Evolutionary conservation across 2,888 invertebrate species (phyloP).

Genomic region (Synanthedon vespiformis): DNA sequence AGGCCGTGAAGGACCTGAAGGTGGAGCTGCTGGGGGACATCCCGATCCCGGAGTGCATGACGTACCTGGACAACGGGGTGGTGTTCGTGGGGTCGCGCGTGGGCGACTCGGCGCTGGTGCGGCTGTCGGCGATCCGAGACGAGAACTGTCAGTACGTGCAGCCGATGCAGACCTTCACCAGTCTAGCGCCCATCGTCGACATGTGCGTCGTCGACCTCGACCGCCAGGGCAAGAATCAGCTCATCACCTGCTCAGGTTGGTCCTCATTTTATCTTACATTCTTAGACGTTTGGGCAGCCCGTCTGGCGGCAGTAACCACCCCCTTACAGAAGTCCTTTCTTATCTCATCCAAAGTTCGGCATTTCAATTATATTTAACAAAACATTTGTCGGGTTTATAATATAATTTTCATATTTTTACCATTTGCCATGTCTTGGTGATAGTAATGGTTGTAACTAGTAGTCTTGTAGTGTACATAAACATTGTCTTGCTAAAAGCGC

Average conservation of each 20-base stretch:
- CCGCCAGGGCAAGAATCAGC: constrained; percentile 95
- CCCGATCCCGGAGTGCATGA: constrained; percentile 96
- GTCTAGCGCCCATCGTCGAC: constrained; percentile 96
- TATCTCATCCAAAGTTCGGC: too few species aligned
- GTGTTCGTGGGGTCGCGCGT: constrained; percentile 95
- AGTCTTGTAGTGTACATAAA: too few species aligned
- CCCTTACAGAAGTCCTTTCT: too few species aligned
- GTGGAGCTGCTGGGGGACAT: constrained; percentile 93
- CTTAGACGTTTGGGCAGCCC: too few species aligned
- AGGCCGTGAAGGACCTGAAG: constrained; percentile 89
- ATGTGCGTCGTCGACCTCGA: constrained; percentile 98
- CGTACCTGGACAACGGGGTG: constrained; percentile 98
- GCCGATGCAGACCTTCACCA: constrained; percentile 96
- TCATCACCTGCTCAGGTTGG: constrained; percentile 95
- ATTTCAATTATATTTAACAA: too few species aligned
- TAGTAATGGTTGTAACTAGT: too few species aligned
- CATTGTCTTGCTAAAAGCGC: too few species aligned
- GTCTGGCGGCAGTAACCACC: too few species aligned
- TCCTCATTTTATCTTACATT: background rate
- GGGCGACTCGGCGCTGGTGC: constrained; percentile 96
- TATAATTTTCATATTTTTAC: too few species aligned
- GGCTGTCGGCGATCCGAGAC: constrained; percentile 86
- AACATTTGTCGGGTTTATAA: too few species aligned
- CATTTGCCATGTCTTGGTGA: too few species aligned
- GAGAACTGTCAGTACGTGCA: constrained; percentile 91